A percentile compares a stretch with the other conserved stretches of the same genome.
These are phyloP conservation scores for Notolepis coatsorum DNA, from an alignment of 2,797 vertebrate species.

Conservation along the genomic window DNA sequence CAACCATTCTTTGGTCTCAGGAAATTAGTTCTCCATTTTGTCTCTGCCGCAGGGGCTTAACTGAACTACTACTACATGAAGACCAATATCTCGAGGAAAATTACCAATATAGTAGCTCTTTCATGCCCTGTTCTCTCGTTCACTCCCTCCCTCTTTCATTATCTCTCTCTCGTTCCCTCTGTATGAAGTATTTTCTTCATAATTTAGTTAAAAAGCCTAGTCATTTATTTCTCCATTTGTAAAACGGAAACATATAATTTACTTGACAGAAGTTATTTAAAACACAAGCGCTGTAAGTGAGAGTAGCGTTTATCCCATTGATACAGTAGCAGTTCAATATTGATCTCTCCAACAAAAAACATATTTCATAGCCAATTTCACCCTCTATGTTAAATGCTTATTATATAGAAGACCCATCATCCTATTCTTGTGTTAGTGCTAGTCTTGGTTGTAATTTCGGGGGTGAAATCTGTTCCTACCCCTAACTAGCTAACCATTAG, in stretches of 20 bases:
- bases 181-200: conserved; percentile 7
- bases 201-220: conserved; percentile 25
- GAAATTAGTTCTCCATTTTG: conserved; percentile 68
- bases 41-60: conserved; percentile 44
- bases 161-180: neutral
- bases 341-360: conserved; percentile 60
- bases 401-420: too few relatives aligned
- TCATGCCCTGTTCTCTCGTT: conserved; percentile 11
- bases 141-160: conserved; percentile 10
- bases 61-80: conserved; percentile 43
- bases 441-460: too few relatives aligned
- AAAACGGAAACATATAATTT: conserved; percentile 35
- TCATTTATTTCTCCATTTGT: conserved; percentile 38
- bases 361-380: conserved; percentile 51
- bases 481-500: too few relatives aligned
- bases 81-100: conserved; percentile 52
- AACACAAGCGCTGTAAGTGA: conserved; percentile 54
- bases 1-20: conserved; percentile 49
- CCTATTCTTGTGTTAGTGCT: too few relatives aligned
- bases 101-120: conserved; percentile 28
- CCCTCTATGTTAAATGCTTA: too few relatives aligned
- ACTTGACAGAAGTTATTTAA: conserved; percentile 44
- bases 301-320: conserved; percentile 56
- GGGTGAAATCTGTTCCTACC: too few relatives aligned
- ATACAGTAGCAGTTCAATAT: conserved; percentile 61